Conservation (phyloP, 2,888 invertebrate genomes). For the Chromoteleia sp. region DNA sequence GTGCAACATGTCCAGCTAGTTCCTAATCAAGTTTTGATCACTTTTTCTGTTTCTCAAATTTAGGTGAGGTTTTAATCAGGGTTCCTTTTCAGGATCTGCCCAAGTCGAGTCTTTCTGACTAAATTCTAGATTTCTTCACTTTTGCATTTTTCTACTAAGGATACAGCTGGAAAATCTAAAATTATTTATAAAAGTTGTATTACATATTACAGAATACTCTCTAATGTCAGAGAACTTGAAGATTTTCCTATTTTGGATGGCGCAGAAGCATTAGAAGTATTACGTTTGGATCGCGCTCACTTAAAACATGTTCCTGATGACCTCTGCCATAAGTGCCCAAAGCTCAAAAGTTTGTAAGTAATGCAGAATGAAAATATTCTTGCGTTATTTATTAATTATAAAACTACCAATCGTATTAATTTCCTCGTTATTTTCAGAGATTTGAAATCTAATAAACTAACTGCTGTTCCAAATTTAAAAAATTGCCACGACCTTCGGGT, state of each 20-base stretch:
- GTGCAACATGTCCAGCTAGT: no score
- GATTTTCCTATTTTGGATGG: slow-evolving; percentile 94
- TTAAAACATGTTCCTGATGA: slow-evolving; percentile 89
- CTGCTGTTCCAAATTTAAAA: slow-evolving; percentile 90
- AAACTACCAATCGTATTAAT: neutral
- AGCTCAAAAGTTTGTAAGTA: slow-evolving; percentile 94
- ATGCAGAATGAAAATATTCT: slow-evolving; percentile 9
- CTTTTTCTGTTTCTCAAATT: no score
- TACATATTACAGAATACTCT: slow-evolving; percentile 91
- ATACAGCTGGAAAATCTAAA: no score
- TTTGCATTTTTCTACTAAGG: no score
- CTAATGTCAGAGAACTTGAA: slow-evolving; percentile 92
- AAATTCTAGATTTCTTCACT: no score
- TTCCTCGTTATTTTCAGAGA: slow-evolving; percentile 87
- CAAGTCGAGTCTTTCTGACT: no score
- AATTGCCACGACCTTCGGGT: slow-evolving; percentile 93
- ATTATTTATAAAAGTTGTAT: no score
- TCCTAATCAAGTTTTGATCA: no score
- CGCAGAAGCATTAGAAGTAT: slow-evolving; percentile 90
- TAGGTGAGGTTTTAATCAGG: no score
- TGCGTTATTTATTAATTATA: neutral
- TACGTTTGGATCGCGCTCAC: slow-evolving; percentile 93
- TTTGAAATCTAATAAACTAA: slow-evolving; percentile 93
- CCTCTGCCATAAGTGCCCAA: slow-evolving; percentile 91
- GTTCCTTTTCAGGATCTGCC: no score